Evolutionary conservation across 2,888 invertebrate genomes (phyloP), one percentile per base, ranked within the genome.

Genomic region (Altica lythri): DNA sequence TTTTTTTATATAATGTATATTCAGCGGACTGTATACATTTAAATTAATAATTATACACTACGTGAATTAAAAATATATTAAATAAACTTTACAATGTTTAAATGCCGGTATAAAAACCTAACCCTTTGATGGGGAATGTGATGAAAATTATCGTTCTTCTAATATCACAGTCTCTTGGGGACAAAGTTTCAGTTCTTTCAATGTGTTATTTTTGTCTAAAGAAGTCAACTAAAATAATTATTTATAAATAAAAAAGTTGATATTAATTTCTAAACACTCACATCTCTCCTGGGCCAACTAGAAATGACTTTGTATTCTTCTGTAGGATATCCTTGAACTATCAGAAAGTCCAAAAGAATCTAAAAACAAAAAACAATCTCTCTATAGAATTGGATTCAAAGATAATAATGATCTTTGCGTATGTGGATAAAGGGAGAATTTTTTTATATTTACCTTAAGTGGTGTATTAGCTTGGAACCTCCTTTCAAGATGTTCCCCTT

Each of bases 91-190:
- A 59, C 59, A 61, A 43, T 35, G 60, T 61, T 67, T 67, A 68
- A 68, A 68, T 67, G 67, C 66, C 61, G 64, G 62, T 67, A 68
- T 63, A 61, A 65, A 68, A 64, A 65, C 47, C 55, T 57, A 50
- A 55, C 54, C 60, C 54, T 48, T 48, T n/a, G n/a, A 18, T 55
- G 60, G 63, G n/a, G 60, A 66, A 61, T 63, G 61, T 61, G 59
- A 62, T 55, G 55, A 55, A 66, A n/a, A 67, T 89, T 88, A 93
- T 86, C 92, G 90, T 79, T 94, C 93, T 78, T 96, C 95, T 67
- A 96, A 80, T 80, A 92, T 93, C 66, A 96, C 85, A 64, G 95
- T 95, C 82, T 96, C 96, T 82, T 96, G 95, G 47, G 93, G 90
- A 78, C 84, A 93, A 69, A 96, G 83, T 76, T 93, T 93, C 65